Evolutionary conservation across 2,888 invertebrate species (phyloP).

Genomic region (Andrena flavipes): DNA sequence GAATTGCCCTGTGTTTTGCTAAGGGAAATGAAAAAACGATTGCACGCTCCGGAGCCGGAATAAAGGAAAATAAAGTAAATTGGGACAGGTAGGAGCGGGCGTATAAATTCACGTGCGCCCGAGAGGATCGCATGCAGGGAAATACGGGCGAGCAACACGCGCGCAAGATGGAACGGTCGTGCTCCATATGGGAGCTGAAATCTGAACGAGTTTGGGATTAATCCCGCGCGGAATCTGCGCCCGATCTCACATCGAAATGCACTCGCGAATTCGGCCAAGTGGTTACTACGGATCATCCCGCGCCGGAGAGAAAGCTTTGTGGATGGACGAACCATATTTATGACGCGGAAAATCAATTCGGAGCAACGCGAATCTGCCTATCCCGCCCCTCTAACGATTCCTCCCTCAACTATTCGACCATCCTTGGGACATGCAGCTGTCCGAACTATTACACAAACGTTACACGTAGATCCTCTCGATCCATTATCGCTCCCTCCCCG

Average conservation of each 20-base stretch:
- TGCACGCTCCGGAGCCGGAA: background rate
- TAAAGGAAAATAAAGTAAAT: constrained; percentile 21
- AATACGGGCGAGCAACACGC: constrained; percentile 22
- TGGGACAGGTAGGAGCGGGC: background rate
- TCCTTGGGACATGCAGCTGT: background rate
- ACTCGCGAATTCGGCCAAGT: constrained; percentile 67
- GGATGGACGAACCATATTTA: background rate
- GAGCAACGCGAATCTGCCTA: background rate
- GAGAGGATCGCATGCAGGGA: constrained; percentile 4
- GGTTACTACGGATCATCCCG: constrained; percentile 39
- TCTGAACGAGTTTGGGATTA: constrained; percentile 66
- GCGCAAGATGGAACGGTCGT: constrained; percentile 12
- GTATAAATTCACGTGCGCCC: constrained; percentile 42
- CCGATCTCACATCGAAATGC: constrained; percentile 74
- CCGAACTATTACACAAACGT: background rate
- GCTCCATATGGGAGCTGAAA: constrained; percentile 14
- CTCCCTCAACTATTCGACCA: background rate
- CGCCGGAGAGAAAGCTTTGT: constrained; percentile 11
- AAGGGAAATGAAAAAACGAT: background rate
- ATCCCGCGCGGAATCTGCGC: constrained; percentile 69
- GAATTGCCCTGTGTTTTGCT: background rate
- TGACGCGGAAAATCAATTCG: constrained; percentile 37
- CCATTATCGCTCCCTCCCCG: background rate
- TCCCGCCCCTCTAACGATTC: background rate
- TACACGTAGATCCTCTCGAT: background rate